These are phyloP conservation scores for Bos indicus DNA, from an alignment of 2,113 vertebrate genomes.

Conservation along the genomic window DNA sequence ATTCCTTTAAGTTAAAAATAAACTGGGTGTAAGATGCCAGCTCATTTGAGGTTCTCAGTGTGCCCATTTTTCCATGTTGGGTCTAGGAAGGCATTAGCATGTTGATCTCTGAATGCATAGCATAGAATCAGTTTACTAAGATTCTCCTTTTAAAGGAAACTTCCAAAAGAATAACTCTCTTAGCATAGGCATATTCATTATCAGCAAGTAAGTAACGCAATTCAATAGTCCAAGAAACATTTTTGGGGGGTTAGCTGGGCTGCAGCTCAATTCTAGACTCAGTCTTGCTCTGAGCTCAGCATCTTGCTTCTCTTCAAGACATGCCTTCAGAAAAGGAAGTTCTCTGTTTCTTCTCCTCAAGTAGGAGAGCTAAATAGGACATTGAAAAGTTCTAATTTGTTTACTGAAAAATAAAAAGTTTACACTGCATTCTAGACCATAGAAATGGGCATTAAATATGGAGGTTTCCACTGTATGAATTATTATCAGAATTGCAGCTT, in stretches of 20 bases:
- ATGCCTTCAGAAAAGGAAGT: background rate
- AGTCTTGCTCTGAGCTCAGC: background rate
- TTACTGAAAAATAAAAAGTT: slow-evolving; percentile 6
- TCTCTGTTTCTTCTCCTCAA: background rate
- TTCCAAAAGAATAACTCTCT: background rate
- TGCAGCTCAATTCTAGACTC: background rate
- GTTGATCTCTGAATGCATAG: background rate
- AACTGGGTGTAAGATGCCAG: background rate
- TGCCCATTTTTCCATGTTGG: background rate
- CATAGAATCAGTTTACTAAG: background rate
- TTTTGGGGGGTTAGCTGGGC: background rate
- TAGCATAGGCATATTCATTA: background rate
- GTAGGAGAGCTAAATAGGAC: background rate
- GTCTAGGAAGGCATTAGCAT: background rate
- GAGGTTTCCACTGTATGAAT: background rate
- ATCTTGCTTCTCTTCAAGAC: background rate
- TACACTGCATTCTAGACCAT: background rate
- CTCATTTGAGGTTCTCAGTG: background rate
- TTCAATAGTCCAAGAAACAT: background rate
- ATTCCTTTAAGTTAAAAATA: background rate
- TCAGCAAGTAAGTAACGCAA: background rate
- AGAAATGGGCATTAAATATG: slow-evolving; percentile 30
- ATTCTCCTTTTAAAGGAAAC: background rate
- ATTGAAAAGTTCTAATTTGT: background rate
- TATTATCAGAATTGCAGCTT: slow-evolving; percentile 27